A percentile compares a stretch with the other conserved stretches of the same genome.
phyloP scores from a whole-genome alignment of 1,140 invertebrate species.

The Papilio helenus region DNA sequence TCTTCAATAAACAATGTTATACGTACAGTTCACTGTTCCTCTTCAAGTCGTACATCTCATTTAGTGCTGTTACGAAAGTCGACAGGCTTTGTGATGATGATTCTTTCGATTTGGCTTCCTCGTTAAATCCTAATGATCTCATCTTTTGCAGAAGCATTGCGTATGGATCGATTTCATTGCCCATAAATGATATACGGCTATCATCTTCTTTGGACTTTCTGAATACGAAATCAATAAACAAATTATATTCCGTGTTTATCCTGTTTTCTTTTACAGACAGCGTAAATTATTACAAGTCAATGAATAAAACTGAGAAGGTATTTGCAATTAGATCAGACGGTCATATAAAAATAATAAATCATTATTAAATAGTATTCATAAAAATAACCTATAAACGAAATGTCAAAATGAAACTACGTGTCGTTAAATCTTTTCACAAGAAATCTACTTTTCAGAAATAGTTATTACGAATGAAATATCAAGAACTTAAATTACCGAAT shows the following conservation, averaged over 20 bases:
- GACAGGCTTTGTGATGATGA: conserved; percentile 24
- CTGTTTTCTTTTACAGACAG: neutral
- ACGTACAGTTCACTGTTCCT: conserved; percentile 46
- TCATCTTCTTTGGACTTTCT: conserved; percentile 53
- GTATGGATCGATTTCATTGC: conserved; percentile 61
- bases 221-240: neutral
- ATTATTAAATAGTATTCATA: neutral
- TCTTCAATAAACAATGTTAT: neutral
- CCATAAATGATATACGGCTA: conserved; percentile 71
- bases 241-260: neutral
- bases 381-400: neutral
- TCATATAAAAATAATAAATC: neutral
- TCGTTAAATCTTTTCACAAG: neutral
- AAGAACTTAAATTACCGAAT: neutral
- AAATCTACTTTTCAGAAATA: neutral
- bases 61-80: conserved; percentile 58
- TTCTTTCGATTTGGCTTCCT: conserved; percentile 35
- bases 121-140: conserved; percentile 45
- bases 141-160: conserved; percentile 55
- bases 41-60: conserved; percentile 53
- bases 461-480: neutral
- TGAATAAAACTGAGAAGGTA: neutral
- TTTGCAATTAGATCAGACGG: neutral
- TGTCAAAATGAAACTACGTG: neutral
- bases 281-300: neutral